A percentile compares a stretch with the other conserved stretches of the same genome.
Conservation (phyloP, 2,888 invertebrate genomes). For the Andrena bucephala region DNA sequence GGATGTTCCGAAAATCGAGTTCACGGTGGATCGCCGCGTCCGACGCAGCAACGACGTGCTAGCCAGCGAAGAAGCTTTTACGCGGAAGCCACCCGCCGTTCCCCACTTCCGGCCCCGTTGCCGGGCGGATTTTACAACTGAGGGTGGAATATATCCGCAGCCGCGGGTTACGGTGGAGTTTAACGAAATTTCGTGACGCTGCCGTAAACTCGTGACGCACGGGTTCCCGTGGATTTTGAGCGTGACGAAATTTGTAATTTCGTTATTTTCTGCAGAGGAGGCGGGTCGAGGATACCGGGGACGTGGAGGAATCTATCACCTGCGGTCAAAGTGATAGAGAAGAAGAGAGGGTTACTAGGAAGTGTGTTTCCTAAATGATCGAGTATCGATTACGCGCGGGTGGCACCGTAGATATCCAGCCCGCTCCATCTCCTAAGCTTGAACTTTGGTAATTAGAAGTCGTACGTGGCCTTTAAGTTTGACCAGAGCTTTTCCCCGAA, state of each 20-base stretch:
- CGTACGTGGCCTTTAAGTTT: no score
- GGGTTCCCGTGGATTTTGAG: constrained; percentile 27
- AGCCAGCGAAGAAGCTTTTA: constrained; percentile 39
- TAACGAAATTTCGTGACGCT: constrained; percentile 42
- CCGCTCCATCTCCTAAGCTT: no score
- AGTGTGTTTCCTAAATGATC: no score
- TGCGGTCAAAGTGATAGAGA: background rate
- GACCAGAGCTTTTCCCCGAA: no score
- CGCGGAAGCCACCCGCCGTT: constrained; percentile 20
- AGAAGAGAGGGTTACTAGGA: background rate
- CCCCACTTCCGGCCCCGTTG: constrained; percentile 33
- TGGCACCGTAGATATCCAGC: no score
- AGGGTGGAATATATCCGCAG: constrained; percentile 33
- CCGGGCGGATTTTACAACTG: constrained; percentile 37
- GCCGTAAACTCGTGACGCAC: constrained; percentile 9
- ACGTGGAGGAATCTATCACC: background rate
- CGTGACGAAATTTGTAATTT: constrained; percentile 14
- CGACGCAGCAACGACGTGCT: constrained; percentile 32
- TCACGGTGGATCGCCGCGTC: constrained; percentile 64
- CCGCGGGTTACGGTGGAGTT: constrained; percentile 30
- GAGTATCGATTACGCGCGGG: no score
- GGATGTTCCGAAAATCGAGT: constrained; percentile 69
- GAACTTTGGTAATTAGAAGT: no score
- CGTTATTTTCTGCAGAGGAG: background rate
- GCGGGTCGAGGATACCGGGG: background rate